These are phyloP conservation scores for Datnioides undecimradiatus DNA, from an alignment of 2,113 vertebrate species.

Conservation along the genomic window DNA sequence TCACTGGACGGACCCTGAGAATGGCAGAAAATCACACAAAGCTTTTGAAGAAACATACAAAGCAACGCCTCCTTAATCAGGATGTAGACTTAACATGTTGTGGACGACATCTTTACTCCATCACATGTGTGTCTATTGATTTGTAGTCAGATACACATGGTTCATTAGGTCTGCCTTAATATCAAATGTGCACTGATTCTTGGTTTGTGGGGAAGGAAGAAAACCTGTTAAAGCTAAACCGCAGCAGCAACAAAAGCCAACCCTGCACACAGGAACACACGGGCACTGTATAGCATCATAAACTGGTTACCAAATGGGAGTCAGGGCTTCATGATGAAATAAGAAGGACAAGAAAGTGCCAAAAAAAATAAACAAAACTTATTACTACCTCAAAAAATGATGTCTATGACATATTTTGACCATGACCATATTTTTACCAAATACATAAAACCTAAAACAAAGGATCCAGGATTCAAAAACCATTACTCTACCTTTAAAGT, in stretches of 20 bases:
- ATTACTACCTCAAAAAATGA: background rate
- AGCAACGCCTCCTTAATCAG: constrained; percentile 57
- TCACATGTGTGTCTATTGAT: constrained; percentile 24
- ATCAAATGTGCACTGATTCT: background rate
- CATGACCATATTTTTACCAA: too few species aligned
- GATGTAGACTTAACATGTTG: constrained; percentile 32
- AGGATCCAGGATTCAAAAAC: too few species aligned
- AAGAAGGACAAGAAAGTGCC: too few species aligned
- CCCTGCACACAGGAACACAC: background rate
- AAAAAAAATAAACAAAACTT: background rate
- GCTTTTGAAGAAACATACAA: constrained; percentile 46
- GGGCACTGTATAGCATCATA: background rate
- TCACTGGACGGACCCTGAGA: constrained; percentile 44
- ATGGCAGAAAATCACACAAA: constrained; percentile 60
- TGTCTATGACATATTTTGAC: too few species aligned
- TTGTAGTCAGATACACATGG: background rate
- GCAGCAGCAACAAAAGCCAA: background rate
- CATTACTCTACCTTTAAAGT: too few species aligned
- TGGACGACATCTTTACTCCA: constrained; percentile 25
- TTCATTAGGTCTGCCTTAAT: constrained; percentile 4
- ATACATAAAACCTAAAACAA: too few species aligned
- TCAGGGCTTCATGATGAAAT: background rate
- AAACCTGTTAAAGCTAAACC: background rate
- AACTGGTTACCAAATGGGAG: background rate
- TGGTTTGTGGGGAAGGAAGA: background rate